Percentiles rank a stretch among this genome's conserved stretches.
These are phyloP conservation scores for Plumapathes pennacea DNA, from an alignment of 92 coral and sea anemone genomes.

Conservation along the genomic window DNA sequence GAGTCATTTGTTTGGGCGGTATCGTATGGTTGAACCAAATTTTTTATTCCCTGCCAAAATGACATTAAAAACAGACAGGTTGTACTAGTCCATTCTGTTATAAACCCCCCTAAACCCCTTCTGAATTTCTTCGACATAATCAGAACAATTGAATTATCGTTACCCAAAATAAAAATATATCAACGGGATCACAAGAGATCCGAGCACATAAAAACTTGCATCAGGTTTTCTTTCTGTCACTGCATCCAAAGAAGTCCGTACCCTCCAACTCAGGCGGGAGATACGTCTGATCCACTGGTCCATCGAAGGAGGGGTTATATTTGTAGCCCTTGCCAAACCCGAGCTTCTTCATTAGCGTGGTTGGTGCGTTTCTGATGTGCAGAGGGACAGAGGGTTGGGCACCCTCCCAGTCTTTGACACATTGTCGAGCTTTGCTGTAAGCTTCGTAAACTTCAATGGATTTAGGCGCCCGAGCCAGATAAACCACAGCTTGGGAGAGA, in stretches of 20 bases:
- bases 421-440: constrained; percentile 73
- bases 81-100: too few species aligned
- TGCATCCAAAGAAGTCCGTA: constrained; percentile 66
- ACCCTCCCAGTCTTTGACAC: constrained; percentile 82
- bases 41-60: too few species aligned
- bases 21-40: too few species aligned
- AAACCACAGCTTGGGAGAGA: constrained; percentile 87
- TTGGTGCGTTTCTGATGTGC: constrained; percentile 96
- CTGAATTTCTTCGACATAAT: too few species aligned
- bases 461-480: constrained; percentile 92
- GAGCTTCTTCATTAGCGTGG: constrained; percentile 79
- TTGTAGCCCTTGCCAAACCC: constrained; percentile 94
- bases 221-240: neutral
- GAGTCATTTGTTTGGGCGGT: too few species aligned
- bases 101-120: too few species aligned
- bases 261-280: constrained; percentile 79
- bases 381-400: constrained; percentile 92
- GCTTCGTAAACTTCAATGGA: constrained; percentile 93
- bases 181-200: too few species aligned
- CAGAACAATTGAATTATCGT: too few species aligned
- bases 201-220: too few species aligned
- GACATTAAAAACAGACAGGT: too few species aligned
- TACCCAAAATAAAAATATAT: too few species aligned
- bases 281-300: constrained; percentile 83
- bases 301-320: constrained; percentile 84